These are phyloP conservation scores for Bungarus multicinctus DNA, from an alignment of 2,113 vertebrate species.

Conservation along the genomic window DNA sequence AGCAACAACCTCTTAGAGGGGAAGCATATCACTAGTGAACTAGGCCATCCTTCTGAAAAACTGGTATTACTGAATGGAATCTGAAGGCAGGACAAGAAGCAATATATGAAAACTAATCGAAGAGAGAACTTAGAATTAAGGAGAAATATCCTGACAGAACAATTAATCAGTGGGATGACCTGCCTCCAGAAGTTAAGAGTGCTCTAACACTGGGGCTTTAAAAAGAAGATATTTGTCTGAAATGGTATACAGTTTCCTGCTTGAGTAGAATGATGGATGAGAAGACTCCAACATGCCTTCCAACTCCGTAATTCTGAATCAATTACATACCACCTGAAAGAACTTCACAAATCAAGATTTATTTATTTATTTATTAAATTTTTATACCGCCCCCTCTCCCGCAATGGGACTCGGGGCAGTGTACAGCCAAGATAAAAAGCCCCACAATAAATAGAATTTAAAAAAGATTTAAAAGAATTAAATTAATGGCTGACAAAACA, in stretches of 20 bases:
- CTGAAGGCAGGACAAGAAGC: background rate
- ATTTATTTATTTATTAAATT: no score
- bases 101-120: background rate
- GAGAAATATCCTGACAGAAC: background rate
- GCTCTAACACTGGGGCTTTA: background rate
- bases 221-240: background rate
- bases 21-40: background rate
- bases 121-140: background rate
- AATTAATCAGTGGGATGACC: background rate
- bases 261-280: background rate
- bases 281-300: background rate
- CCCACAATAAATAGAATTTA: no score
- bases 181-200: background rate
- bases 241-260: background rate
- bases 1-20: background rate
- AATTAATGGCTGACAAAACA: no score
- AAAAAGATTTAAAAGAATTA: no score
- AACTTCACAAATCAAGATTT: background rate
- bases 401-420: no score
- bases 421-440: no score
- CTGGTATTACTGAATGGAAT: background rate
- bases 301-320: background rate
- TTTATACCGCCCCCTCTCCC: no score
- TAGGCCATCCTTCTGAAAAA: background rate
- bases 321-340: background rate